Conservation (phyloP, 2,888 invertebrate species). For the Temnothorax rugatulus region DNA sequence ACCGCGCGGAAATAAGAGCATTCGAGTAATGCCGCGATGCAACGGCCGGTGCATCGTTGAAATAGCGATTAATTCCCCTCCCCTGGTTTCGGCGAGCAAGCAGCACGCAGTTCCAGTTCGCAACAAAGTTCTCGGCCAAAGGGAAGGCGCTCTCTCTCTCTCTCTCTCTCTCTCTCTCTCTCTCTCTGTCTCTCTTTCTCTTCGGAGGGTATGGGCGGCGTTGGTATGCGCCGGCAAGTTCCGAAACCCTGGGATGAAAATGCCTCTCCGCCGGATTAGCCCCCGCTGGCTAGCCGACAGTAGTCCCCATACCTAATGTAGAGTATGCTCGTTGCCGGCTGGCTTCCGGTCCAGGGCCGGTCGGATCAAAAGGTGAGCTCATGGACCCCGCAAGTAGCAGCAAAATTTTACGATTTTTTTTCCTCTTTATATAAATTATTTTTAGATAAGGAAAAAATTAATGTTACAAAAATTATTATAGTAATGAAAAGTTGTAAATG, state of each 20-base stretch:
- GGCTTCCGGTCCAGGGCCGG: constrained; percentile 69
- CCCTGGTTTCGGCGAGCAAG: constrained; percentile 64
- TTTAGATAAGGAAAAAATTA: background rate
- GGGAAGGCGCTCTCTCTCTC: constrained; percentile 35
- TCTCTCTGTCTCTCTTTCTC: constrained; percentile 31
- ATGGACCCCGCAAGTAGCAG: constrained; percentile 31
- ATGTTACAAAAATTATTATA: background rate
- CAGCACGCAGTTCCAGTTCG: constrained; percentile 64
- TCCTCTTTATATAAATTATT: background rate
- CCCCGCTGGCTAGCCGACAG: constrained; percentile 69
- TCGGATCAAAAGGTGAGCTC: constrained; percentile 24
- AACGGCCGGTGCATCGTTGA: constrained; percentile 69
- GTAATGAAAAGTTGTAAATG: background rate
- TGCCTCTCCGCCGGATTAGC: constrained; percentile 75
- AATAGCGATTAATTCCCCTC: constrained; percentile 74
- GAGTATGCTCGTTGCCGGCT: constrained; percentile 64
- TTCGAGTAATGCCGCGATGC: constrained; percentile 66
- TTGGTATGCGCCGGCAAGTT: constrained; percentile 75
- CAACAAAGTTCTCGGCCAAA: constrained; percentile 72
- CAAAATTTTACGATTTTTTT: background rate
- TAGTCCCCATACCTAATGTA: constrained; percentile 70
- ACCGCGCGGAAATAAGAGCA: constrained; percentile 69
- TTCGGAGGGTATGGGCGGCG: constrained; percentile 36
- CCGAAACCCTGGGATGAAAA: constrained; percentile 76
- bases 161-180: constrained; percentile 6